Percentiles rank a stretch among this genome's conserved stretches.
These are phyloP conservation scores for Ophioninae sp. DNA, from an alignment of 2,888 invertebrate genomes.

Conservation along the genomic window DNA sequence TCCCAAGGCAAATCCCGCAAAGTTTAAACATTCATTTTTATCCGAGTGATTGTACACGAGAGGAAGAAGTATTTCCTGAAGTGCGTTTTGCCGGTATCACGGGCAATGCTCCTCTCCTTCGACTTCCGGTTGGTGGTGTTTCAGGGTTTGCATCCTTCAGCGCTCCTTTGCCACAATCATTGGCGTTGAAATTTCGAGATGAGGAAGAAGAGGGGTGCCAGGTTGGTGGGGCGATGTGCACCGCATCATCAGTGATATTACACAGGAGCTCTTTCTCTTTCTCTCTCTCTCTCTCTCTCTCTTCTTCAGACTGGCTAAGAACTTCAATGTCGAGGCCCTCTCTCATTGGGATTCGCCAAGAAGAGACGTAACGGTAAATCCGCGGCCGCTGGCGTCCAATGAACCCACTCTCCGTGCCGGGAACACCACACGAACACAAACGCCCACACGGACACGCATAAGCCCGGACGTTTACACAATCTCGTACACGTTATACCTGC, in stretches of 20 bases:
- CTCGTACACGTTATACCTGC: slow-evolving; percentile 40
- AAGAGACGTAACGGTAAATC: slow-evolving; percentile 80
- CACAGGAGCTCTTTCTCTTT: slow-evolving; percentile 21
- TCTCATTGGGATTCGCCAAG: slow-evolving; percentile 78
- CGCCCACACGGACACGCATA: slow-evolving; percentile 46
- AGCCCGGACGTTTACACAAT: slow-evolving; percentile 24
- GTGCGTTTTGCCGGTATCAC: slow-evolving; percentile 27
- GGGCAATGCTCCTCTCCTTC: slow-evolving; percentile 46
- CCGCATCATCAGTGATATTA: slow-evolving; percentile 44
- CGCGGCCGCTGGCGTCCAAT: slow-evolving; percentile 81
- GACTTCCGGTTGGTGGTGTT: slow-evolving; percentile 66
- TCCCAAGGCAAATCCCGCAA: not conserved
- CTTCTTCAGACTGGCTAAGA: slow-evolving; percentile 41
- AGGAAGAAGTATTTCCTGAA: slow-evolving; percentile 4
- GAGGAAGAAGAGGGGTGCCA: slow-evolving; percentile 21
- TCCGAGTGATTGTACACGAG: slow-evolving; percentile 14
- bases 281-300: slow-evolving; percentile 19
- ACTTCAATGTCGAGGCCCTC: slow-evolving; percentile 53
- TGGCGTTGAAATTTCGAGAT: slow-evolving; percentile 65
- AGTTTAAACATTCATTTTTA: slow-evolving; percentile 4
- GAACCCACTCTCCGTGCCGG: slow-evolving; percentile 79
- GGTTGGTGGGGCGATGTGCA: slow-evolving; percentile 39
- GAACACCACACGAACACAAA: slow-evolving; percentile 48
- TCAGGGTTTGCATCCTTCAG: slow-evolving; percentile 36
- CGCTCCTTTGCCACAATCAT: slow-evolving; percentile 32